These are phyloP conservation scores for Phenacoccus solenopsis DNA, from an alignment of 1,140 invertebrate species.

Conservation along the genomic window DNA sequence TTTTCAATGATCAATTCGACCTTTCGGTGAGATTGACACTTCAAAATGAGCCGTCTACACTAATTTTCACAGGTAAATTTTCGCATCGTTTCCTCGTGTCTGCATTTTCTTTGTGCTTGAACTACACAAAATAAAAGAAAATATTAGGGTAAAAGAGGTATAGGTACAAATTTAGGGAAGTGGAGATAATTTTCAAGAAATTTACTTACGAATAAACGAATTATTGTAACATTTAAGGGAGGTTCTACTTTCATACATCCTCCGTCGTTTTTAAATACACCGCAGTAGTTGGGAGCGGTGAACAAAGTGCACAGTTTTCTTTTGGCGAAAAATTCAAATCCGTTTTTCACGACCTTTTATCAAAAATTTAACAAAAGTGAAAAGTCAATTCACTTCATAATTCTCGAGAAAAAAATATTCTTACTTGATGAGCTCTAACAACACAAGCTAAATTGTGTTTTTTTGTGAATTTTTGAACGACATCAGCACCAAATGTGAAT, in stretches of 20 bases:
- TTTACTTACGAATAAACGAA: conserved; percentile 1
- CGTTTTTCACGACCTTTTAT: conserved; percentile 8
- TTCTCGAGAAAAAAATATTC: no score
- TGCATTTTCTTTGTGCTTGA: conserved; percentile 3
- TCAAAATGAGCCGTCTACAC: background rate
- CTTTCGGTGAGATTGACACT: no score
- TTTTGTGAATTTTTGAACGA: conserved; percentile 56
- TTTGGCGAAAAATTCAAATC: conserved; percentile 19
- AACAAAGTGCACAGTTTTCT: conserved; percentile 14
- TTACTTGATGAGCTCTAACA: conserved; percentile 58
- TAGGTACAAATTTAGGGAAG: background rate
- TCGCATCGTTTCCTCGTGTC: background rate
- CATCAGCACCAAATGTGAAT: conserved; percentile 56
- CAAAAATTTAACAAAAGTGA: background rate
- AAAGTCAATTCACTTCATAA: no score
- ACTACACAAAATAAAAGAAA: background rate
- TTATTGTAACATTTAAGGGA: background rate
- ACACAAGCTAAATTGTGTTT: conserved; percentile 68
- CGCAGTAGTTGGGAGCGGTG: conserved; percentile 5
- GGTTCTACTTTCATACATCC: conserved; percentile 7
- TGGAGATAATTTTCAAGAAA: background rate
- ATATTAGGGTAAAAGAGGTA: background rate
- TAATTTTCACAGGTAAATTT: conserved; percentile 3
- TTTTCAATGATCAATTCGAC: no score
- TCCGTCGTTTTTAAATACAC: conserved; percentile 4